Conservation (phyloP, 1,140 invertebrate genomes). For the Oppia nitens region DNA sequence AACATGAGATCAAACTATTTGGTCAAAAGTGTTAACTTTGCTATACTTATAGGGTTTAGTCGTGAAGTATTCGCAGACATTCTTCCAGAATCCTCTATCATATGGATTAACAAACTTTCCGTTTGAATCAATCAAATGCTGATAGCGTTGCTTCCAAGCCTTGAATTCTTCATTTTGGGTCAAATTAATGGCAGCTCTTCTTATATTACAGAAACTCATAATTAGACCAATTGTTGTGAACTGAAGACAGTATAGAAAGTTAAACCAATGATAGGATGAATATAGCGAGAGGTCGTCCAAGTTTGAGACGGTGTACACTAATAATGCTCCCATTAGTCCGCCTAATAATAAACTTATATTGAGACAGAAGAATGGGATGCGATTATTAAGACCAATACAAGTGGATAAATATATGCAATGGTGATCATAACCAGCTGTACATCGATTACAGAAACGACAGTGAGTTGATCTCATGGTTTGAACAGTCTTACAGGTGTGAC, state of each 20-base stretch:
- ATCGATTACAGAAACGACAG: slow-evolving; percentile 75
- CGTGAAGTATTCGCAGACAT: slow-evolving; percentile 66
- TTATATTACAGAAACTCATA: slow-evolving; percentile 31
- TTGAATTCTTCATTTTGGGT: slow-evolving; percentile 90
- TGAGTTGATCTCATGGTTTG: slow-evolving; percentile 72
- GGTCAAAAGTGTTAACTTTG: too few relatives aligned
- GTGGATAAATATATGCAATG: slow-evolving; percentile 90
- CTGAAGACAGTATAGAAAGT: slow-evolving; percentile 2
- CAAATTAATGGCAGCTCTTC: slow-evolving; percentile 72
- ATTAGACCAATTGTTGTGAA: slow-evolving; percentile 1
- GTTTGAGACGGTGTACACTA: background rate
- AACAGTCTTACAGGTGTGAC: slow-evolving; percentile 74
- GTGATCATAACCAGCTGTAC: slow-evolving; percentile 80
- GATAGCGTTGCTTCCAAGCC: slow-evolving; percentile 71
- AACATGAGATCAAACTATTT: too few relatives aligned
- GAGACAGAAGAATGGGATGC: slow-evolving; percentile 1
- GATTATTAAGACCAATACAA: slow-evolving; percentile 64
- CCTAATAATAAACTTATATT: background rate
- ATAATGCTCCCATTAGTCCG: background rate
- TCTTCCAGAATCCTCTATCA: slow-evolving; percentile 61
- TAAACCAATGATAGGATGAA: background rate
- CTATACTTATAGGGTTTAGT: background rate
- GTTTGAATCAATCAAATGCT: slow-evolving; percentile 64
- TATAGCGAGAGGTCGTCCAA: background rate
- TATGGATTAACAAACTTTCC: slow-evolving; percentile 77